These are phyloP conservation scores for Nycticebus coucang DNA, from an alignment of 2,113 vertebrate species.

Conservation along the genomic window DNA sequence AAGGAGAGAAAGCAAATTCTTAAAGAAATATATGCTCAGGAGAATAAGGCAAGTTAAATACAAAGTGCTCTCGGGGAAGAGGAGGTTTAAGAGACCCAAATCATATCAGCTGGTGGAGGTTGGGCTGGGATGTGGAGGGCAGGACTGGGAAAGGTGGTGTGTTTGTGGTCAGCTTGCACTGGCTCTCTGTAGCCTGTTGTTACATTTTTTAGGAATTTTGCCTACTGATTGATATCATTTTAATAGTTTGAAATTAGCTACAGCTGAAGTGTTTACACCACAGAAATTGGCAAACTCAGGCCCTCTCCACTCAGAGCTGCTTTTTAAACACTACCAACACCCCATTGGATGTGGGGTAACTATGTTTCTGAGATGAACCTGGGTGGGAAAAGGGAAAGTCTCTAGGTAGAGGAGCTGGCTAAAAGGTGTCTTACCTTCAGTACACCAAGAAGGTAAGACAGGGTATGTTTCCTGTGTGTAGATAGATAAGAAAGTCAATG, in stretches of 20 bases:
- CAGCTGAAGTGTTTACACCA: neutral
- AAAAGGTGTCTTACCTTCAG: too few relatives aligned
- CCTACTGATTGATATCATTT: neutral
- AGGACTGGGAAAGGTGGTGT: neutral
- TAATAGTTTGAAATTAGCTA: neutral
- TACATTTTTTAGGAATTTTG: neutral
- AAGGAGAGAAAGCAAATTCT: neutral
- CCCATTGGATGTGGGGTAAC: neutral
- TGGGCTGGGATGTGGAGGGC: neutral
- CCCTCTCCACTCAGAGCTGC: neutral
- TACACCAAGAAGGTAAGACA: neutral
- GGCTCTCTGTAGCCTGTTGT: neutral
- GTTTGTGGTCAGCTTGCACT: neutral
- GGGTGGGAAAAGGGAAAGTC: neutral
- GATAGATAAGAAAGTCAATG: neutral
- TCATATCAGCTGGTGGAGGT: neutral
- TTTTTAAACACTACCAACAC: neutral
- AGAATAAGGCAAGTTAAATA: neutral
- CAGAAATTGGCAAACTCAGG: neutral
- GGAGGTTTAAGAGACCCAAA: neutral
- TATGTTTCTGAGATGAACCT: neutral
- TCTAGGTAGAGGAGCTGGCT: neutral
- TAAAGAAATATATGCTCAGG: neutral
- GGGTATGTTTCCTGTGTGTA: neutral
- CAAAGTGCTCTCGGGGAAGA: neutral